Evolutionary conservation across 2,888 invertebrate genomes (phyloP), one percentile per base, ranked within the genome.

Genomic region (Eretmocerus hayati): DNA sequence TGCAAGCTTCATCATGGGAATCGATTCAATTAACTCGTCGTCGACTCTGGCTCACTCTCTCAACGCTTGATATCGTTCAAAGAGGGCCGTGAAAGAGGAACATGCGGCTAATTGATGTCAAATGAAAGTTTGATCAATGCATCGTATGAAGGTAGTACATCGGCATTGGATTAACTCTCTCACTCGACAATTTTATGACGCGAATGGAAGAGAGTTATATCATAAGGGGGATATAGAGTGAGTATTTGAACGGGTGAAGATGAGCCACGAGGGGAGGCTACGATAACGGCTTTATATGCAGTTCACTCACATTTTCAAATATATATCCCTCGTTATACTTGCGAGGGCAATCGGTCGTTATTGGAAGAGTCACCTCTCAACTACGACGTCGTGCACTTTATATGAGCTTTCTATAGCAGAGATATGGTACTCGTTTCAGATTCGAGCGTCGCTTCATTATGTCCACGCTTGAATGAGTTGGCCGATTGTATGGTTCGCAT

Each of bases 391-490:
- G 26, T n/a, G n/a, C n/a, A n/a, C n/a, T n/a, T n/a, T n/a, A n/a
- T n/a, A n/a, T n/a, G n/a, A n/a, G n/a, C n/a, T n/a, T n/a, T n/a
- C n/a, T n/a, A n/a, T n/a, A n/a, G n/a, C n/a, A 30, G 43, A 44
- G 40, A 46, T 40, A 36, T 48, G 55, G n/a, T 50, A 46, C 50
- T 56, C 55, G 58, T 50, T 55, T 56, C n/a, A n/a, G n/a, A 64
- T 66, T 66, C 63, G 65, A 65, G 61, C 61, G 58, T 26, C 26
- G 26, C 26, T 66, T 66, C 65, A 66, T 67, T 67, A 64, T 65
- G 61, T 58, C 58, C 56, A 53, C 56, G 46, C 55, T 53, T 68
- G 67, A 67, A 67, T 64, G 62, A 61, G 58, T 63, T 62, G 61
- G 66, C 62, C 60, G 37, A 9, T 44, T 61, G 59, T 59, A 55